Conservation (phyloP, 2,113 vertebrate genomes). For the Saguinus imperator region DNA sequence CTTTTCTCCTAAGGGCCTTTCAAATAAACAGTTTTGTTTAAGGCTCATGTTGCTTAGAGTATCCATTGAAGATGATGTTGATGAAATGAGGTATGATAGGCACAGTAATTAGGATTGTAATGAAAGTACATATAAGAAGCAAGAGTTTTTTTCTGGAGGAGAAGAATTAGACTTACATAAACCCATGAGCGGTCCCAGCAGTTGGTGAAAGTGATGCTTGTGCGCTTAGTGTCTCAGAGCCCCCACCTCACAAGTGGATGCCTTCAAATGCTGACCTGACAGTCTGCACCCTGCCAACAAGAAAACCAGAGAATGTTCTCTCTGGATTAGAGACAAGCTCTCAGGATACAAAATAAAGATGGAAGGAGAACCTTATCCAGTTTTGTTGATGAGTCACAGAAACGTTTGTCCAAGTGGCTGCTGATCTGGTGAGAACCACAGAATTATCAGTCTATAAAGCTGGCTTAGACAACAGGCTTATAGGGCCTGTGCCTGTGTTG, state of each 20-base stretch:
- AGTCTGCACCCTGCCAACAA: neutral
- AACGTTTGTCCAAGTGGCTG: conserved; percentile 18
- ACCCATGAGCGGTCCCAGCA: neutral
- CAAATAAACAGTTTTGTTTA: neutral
- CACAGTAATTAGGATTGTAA: neutral
- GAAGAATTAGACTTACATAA: neutral
- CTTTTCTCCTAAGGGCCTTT: neutral
- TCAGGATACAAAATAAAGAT: neutral
- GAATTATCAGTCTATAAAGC: neutral
- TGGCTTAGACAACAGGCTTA: neutral
- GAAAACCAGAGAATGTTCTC: neutral
- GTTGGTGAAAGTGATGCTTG: neutral
- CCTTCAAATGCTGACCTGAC: neutral
- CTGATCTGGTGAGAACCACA: neutral
- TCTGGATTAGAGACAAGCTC: conserved; percentile 1
- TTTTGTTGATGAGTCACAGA: conserved; percentile 13
- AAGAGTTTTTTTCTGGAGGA: neutral
- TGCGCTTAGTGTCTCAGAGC: neutral
- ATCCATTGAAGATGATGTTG: neutral
- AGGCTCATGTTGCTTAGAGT: neutral
- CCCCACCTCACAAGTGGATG: neutral
- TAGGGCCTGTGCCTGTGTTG: neutral
- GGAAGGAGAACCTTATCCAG: neutral
- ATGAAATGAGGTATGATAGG: conserved; percentile 3
- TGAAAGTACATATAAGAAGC: neutral